Evolutionary conservation across 1,140 invertebrate species (phyloP).

Genomic region (Drosophila gunungcola): DNA sequence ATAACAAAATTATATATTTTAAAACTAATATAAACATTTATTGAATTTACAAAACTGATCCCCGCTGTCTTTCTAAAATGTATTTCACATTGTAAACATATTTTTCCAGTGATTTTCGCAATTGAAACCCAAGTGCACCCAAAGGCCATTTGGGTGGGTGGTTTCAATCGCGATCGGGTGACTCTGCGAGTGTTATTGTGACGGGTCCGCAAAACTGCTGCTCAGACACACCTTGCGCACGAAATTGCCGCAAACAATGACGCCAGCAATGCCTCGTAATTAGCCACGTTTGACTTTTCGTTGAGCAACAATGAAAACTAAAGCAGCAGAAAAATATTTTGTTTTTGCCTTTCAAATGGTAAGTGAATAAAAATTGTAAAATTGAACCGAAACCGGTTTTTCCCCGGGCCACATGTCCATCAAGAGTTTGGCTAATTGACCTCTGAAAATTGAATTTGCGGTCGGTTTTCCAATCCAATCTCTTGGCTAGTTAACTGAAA

Average conservation of each 20-base stretch:
- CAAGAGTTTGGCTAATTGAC: conserved; percentile 71
- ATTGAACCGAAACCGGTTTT: conserved; percentile 60
- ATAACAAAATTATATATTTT: too few relatives aligned
- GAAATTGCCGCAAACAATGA: conserved; percentile 46
- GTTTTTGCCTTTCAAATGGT: conserved; percentile 65
- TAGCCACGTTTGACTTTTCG: conserved; percentile 72
- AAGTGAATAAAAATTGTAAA: conserved; percentile 43
- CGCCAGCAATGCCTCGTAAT: conserved; percentile 60
- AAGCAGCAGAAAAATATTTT: conserved; percentile 28
- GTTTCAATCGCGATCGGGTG: conserved; percentile 35
- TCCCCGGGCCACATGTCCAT: conserved; percentile 41
- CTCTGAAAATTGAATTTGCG: conserved; percentile 78
- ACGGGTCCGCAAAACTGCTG: conserved; percentile 40
- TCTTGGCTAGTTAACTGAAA: conserved; percentile 59
- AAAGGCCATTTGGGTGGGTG: conserved; percentile 49
- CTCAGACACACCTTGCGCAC: conserved; percentile 70
- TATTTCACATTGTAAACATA: too few relatives aligned
- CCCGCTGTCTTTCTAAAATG: too few relatives aligned
- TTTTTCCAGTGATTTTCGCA: conserved; percentile 24
- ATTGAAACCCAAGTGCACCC: conserved; percentile 19
- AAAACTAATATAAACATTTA: too few relatives aligned
- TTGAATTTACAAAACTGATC: neutral
- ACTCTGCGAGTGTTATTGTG: conserved; percentile 32
- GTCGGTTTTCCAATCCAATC: conserved; percentile 62
- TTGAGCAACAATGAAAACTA: conserved; percentile 59